Percentiles rank a stretch among this genome's conserved stretches.
These are phyloP conservation scores for Crypturellus undulatus DNA, from an alignment of 2,113 vertebrate genomes.

Conservation along the genomic window DNA sequence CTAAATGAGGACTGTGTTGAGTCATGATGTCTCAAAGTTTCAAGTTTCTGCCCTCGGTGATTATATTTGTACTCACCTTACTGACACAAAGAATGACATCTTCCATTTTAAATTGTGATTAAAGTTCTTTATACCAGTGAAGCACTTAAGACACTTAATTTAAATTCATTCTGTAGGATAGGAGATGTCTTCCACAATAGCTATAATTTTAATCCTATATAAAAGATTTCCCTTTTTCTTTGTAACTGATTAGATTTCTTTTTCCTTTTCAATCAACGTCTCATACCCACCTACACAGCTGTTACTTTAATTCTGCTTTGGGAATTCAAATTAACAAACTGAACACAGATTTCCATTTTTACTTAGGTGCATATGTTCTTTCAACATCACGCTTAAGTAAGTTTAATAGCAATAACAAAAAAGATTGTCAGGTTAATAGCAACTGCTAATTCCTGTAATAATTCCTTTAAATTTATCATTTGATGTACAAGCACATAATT, in stretches of 20 bases:
- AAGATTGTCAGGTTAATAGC: not conserved
- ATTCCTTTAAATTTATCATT: not conserved
- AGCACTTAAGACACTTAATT: not conserved
- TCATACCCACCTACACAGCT: not conserved
- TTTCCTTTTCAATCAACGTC: not conserved
- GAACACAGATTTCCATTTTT: conserved; percentile 9
- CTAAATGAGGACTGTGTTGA: not conserved
- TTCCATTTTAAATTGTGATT: not conserved
- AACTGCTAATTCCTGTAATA: conserved; percentile 3
- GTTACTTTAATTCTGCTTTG: conserved; percentile 3
- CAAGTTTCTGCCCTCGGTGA: not conserved
- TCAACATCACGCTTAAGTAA: not conserved
- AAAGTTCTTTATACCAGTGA: not conserved
- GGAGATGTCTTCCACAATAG: not conserved
- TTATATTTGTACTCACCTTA: not conserved
- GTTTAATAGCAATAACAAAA: not conserved
- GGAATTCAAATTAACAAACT: conserved; percentile 25
- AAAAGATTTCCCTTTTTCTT: not conserved
- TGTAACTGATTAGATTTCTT: not conserved
- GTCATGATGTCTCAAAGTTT: not conserved
- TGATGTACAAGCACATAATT: not conserved
- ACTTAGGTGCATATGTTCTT: not conserved
- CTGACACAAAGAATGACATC: not conserved
- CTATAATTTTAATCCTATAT: not conserved
- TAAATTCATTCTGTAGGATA: not conserved